A percentile compares a stretch with the other conserved stretches of the same genome.
Evolutionary conservation across 2,888 invertebrate species (phyloP).

Genomic region (Pandemis cinnamomeana): DNA sequence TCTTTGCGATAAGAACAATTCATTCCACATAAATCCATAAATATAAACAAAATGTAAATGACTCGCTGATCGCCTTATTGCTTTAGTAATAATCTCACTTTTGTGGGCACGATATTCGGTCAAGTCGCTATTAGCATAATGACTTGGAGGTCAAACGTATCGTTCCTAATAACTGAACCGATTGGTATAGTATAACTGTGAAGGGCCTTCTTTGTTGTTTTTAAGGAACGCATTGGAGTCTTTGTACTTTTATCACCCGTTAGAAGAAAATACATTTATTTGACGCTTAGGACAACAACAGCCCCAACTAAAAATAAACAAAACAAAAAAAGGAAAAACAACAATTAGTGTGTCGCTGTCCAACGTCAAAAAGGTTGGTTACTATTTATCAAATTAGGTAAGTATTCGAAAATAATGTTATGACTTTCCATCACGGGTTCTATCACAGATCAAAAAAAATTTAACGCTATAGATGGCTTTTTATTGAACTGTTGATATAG

Average conservation of each 20-base stretch:
- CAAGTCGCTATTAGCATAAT: slow-evolving; percentile 2
- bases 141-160: slow-evolving; percentile 2
- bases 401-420: too few relatives aligned
- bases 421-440: too few relatives aligned
- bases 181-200: background rate
- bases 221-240: background rate
- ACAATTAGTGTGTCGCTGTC: too few relatives aligned
- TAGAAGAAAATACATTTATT: too few relatives aligned
- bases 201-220: background rate
- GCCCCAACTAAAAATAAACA: too few relatives aligned
- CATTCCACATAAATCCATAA: slow-evolving; percentile 1
- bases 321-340: too few relatives aligned
- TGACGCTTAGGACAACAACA: too few relatives aligned
- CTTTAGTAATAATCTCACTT: slow-evolving; percentile 6
- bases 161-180: background rate
- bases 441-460: too few relatives aligned
- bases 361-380: too few relatives aligned
- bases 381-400: too few relatives aligned
- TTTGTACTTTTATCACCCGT: too few relatives aligned
- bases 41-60: slow-evolving; percentile 4
- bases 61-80: background rate
- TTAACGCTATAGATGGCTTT: background rate
- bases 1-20: background rate
- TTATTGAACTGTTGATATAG: too few relatives aligned
- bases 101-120: slow-evolving; percentile 4